These are phyloP conservation scores for Anguilla marmorata DNA, from an alignment of 2,797 vertebrate genomes.

Conservation along the genomic window DNA sequence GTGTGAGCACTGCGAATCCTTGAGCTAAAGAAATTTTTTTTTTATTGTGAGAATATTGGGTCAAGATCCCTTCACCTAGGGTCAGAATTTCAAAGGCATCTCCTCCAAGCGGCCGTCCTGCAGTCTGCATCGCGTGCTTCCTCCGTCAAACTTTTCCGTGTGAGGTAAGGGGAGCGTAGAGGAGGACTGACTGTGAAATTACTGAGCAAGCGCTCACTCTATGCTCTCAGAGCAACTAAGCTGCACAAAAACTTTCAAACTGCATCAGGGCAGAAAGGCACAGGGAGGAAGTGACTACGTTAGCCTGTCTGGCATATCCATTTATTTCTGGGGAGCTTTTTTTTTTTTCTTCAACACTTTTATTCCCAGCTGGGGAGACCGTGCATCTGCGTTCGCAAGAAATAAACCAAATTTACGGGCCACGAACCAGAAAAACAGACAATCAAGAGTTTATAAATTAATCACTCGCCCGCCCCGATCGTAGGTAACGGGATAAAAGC, in stretches of 20 bases:
- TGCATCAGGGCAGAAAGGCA: not conserved
- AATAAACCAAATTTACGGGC: not conserved
- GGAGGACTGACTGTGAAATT: not conserved
- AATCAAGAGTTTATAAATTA: not conserved
- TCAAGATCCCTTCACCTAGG: not conserved
- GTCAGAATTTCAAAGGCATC: too few relatives aligned
- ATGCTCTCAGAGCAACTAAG: not conserved
- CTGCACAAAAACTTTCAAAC: not conserved
- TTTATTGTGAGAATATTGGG: not conserved
- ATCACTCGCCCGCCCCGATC: not conserved
- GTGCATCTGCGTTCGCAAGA: not conserved
- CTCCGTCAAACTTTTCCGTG: not conserved
- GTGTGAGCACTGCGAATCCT: not conserved
- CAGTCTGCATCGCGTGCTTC: not conserved
- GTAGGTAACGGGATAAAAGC: not conserved
- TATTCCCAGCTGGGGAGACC: not conserved
- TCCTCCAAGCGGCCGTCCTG: not conserved
- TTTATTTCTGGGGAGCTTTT: not conserved
- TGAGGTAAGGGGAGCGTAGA: not conserved
- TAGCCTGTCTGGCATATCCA: not conserved
- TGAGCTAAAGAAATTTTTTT: not conserved
- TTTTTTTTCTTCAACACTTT: not conserved
- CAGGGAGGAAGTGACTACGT: not conserved
- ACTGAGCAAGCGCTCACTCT: not conserved
- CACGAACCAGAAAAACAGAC: not conserved